phyloP scores from a whole-genome alignment of 2,888 invertebrate species.

The Platerodrilus igneus region DNA sequence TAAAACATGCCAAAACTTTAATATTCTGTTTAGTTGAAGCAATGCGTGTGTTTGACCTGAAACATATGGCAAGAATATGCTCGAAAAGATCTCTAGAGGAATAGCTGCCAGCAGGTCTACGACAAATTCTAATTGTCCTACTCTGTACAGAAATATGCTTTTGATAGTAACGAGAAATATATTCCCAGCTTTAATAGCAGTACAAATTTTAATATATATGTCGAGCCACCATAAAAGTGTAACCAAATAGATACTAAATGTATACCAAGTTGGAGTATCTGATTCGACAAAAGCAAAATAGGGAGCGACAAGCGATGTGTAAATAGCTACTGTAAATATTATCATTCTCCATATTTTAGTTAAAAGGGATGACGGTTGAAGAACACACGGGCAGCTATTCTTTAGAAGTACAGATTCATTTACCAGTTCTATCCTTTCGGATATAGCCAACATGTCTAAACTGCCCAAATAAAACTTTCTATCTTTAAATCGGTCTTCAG shows the following conservation, averaged over 20 bases:
- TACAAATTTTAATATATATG: constrained; percentile 21
- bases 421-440: constrained; percentile 20
- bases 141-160: constrained; percentile 15
- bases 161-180: constrained; percentile 13
- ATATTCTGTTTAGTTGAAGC: constrained; percentile 19
- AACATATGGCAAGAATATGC: constrained; percentile 11
- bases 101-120: constrained; percentile 20
- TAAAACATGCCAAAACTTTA: constrained; percentile 21
- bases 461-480: constrained; percentile 19
- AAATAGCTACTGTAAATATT: constrained; percentile 13
- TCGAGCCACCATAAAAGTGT: constrained; percentile 17
- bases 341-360: constrained; percentile 13
- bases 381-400: constrained; percentile 23
- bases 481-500: constrained; percentile 12
- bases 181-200: constrained; percentile 16
- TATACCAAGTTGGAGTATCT: constrained; percentile 1
- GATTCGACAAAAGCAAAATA: constrained; percentile 19
- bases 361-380: constrained; percentile 21
- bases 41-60: constrained; percentile 10
- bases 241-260: constrained; percentile 6
- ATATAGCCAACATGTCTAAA: constrained; percentile 23
- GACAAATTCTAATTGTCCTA: constrained; percentile 15
- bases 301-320: constrained; percentile 11
- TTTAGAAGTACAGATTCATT: constrained; percentile 25
- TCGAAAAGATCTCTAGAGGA: constrained; percentile 23